A percentile compares a stretch with the other conserved stretches of the same genome.
phyloP scores from a whole-genome alignment of 35 echinoderm and acorn worm species.

The Lytechinus pictus region DNA sequence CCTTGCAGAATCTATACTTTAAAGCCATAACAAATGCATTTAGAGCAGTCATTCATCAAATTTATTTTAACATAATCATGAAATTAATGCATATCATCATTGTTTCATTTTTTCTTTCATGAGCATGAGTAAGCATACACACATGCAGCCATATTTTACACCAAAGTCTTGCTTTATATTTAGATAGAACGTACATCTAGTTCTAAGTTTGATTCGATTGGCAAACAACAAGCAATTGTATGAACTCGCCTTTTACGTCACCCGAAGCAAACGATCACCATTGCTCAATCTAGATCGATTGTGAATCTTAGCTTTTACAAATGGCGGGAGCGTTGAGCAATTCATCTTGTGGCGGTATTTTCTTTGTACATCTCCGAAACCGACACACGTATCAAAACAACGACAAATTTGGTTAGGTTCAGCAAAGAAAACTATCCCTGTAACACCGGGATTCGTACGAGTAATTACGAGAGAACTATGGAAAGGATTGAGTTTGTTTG shows the following conservation, averaged over 20 bases:
- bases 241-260: not conserved
- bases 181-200: not conserved
- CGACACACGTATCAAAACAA: not conserved
- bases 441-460: not conserved
- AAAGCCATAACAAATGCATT: too few relatives aligned
- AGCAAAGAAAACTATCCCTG: not conserved
- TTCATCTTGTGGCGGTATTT: conserved; percentile 18
- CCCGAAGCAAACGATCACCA: conserved; percentile 18
- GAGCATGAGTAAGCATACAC: too few relatives aligned
- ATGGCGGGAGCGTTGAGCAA: conserved; percentile 37
- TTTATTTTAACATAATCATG: too few relatives aligned
- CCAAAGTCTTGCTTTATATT: too few relatives aligned
- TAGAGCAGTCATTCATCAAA: too few relatives aligned
- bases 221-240: not conserved
- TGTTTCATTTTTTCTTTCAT: too few relatives aligned
- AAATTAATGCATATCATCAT: too few relatives aligned
- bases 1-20: too few relatives aligned
- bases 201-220: not conserved
- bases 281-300: conserved; percentile 43
- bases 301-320: conserved; percentile 30
- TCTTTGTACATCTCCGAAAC: not conserved
- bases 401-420: conserved; percentile 34
- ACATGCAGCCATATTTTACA: too few relatives aligned
- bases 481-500: not conserved
- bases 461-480: not conserved